Conservation (phyloP, 2,113 vertebrate species). For the Saccopteryx bilineata region DNA sequence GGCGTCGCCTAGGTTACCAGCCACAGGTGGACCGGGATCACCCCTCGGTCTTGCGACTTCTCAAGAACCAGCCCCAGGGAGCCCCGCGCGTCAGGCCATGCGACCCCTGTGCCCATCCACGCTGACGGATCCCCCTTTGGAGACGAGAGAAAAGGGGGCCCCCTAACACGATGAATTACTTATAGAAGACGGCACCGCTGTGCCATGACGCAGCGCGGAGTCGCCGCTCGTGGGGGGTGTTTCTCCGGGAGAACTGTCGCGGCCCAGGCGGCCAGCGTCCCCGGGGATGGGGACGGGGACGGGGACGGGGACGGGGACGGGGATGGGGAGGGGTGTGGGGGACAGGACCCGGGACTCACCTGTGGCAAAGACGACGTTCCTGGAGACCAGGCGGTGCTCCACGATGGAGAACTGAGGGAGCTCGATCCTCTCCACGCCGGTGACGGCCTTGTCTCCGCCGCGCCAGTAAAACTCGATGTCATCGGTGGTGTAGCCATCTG, state of each 20-base stretch:
- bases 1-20: not conserved
- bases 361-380: conserved; percentile 99
- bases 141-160: not conserved
- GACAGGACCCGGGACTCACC: conserved; percentile 85
- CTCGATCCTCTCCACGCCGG: conserved; percentile 96
- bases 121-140: not conserved
- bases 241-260: not conserved
- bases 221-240: accelerated
- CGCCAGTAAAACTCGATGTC: conserved; percentile 99
- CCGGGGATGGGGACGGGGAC: no score
- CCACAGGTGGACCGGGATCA: not conserved
- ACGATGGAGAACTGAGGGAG: conserved; percentile 99
- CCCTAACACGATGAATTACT: accelerated
- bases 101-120: not conserved
- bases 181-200: accelerated
- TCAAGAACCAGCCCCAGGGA: not conserved
- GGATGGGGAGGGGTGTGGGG: no score
- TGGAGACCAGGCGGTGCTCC: conserved; percentile 97
- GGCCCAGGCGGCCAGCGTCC: accelerated
- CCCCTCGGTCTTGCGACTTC: not conserved
- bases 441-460: conserved; percentile 95
- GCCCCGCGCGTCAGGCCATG: not conserved
- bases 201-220: accelerated
- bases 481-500: conserved; percentile 99
- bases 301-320: no score